phyloP scores from a whole-genome alignment of 2,797 vertebrate species.

The Hypotaenidia philippensis region DNA sequence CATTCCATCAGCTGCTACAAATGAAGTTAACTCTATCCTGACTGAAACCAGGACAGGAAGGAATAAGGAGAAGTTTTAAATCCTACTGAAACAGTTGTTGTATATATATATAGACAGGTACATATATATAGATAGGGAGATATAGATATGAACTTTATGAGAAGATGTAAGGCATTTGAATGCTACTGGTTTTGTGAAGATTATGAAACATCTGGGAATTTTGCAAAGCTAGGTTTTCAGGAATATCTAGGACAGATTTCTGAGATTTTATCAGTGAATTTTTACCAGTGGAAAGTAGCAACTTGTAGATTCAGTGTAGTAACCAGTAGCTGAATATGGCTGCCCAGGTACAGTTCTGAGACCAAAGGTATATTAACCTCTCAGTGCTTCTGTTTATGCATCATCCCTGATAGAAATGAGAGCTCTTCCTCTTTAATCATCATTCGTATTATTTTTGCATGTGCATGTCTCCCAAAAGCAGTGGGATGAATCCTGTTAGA shows the following conservation, averaged over 20 bases:
- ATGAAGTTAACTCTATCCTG: too few relatives aligned
- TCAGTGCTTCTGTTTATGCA: background rate
- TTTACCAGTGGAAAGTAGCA: background rate
- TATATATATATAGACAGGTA: background rate
- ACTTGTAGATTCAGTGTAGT: background rate
- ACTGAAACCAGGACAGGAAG: background rate
- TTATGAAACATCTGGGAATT: slow-evolving; percentile 9
- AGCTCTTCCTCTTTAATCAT: background rate
- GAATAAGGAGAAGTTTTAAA: background rate
- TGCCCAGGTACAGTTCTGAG: background rate
- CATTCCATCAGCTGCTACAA: too few relatives aligned
- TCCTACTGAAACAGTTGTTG: background rate
- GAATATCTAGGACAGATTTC: background rate
- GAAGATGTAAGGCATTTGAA: background rate
- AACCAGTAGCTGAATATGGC: background rate
- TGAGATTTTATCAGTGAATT: background rate
- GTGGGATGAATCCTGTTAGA: background rate
- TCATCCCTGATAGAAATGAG: background rate
- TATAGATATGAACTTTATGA: background rate
- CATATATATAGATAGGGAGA: too few relatives aligned
- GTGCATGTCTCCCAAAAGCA: background rate
- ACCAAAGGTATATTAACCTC: background rate
- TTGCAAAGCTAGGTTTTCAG: background rate
- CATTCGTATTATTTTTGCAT: background rate
- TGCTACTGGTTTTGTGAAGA: background rate